phyloP scores from a whole-genome alignment of 2,113 vertebrate genomes.

The Ceyx margarethae region DNA sequence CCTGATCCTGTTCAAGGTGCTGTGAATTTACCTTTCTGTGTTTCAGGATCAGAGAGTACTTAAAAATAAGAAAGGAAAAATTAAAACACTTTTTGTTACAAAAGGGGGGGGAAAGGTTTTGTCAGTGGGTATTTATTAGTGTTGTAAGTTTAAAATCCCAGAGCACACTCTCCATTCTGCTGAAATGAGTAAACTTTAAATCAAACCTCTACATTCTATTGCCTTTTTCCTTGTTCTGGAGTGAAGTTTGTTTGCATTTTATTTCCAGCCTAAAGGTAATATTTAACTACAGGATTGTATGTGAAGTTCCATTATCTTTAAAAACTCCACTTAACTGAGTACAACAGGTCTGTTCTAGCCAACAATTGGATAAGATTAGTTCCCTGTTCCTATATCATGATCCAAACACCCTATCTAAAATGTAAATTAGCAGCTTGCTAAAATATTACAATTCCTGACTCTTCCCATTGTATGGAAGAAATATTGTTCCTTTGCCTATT shows the following conservation, averaged over 20 bases:
- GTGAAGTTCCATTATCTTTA: background rate
- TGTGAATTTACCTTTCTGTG: background rate
- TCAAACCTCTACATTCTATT: background rate
- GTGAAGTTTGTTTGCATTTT: slow-evolving; percentile 7
- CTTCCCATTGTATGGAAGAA: background rate
- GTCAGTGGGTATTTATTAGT: background rate
- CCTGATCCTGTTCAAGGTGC: background rate
- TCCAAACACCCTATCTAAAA: background rate
- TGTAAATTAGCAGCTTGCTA: background rate
- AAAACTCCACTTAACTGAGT: background rate
- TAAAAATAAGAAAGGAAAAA: background rate
- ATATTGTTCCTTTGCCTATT: background rate
- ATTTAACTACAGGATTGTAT: background rate
- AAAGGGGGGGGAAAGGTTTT: background rate
- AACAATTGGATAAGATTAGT: background rate
- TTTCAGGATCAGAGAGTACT: background rate
- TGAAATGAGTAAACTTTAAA: background rate
- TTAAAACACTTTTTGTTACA: background rate
- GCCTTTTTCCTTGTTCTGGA: background rate
- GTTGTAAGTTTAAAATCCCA: background rate
- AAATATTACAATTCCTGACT: background rate
- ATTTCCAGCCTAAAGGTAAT: background rate
- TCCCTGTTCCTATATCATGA: background rate
- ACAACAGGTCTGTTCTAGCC: background rate
- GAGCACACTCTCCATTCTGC: background rate